These are phyloP conservation scores for Medauroidea extradentata DNA, from an alignment of 1,140 invertebrate species.

Conservation along the genomic window DNA sequence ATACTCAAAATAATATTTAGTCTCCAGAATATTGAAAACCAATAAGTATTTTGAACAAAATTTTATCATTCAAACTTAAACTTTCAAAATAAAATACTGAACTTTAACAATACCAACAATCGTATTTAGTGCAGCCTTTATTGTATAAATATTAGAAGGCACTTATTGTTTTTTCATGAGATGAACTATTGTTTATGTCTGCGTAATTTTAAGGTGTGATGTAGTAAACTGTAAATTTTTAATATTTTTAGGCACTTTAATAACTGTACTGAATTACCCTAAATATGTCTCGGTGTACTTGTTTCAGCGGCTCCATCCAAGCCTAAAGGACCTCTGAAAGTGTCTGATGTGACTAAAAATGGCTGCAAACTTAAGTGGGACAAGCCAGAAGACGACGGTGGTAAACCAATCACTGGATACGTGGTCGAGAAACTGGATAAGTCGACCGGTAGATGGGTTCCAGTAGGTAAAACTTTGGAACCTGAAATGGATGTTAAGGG, in stretches of 20 bases:
- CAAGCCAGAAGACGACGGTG: conserved; percentile 97
- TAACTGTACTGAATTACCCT: neutral
- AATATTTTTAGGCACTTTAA: neutral
- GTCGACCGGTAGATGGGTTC: conserved; percentile 88
- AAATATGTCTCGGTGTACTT: neutral
- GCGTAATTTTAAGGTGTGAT: neutral
- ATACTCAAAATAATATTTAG: no score
- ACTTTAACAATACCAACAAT: no score
- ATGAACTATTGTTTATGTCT: no score
- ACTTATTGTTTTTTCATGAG: neutral
- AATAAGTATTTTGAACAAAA: no score
- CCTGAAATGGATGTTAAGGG: conserved; percentile 89
- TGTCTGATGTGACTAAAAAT: conserved; percentile 87
- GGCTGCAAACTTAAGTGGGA: conserved; percentile 93
- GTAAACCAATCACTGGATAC: conserved; percentile 92
- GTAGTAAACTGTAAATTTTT: no score
- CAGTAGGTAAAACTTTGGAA: conserved; percentile 75
- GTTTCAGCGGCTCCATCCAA: conserved; percentile 67
- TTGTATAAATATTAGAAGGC: no score
- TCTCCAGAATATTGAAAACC: no score
- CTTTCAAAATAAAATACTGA: no score
- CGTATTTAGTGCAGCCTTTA: no score
- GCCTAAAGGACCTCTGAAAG: conserved; percentile 87
- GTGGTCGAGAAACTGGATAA: conserved; percentile 96
- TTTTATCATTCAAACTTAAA: no score